Evolutionary conservation across 1,140 invertebrate genomes (phyloP).

Genomic region (Meloidogyne exigua): DNA sequence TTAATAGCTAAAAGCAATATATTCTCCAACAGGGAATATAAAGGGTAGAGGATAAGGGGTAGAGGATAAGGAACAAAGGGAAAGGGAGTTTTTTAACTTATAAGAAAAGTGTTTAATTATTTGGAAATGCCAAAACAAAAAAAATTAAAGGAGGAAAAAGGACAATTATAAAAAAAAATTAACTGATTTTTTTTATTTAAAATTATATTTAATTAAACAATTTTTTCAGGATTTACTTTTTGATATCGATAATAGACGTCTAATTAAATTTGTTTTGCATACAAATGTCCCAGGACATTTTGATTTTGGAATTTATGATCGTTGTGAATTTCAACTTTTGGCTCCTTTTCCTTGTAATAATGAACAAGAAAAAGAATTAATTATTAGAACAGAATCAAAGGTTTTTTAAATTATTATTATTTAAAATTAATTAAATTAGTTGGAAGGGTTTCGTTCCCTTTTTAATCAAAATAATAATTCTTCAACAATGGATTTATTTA

Average conservation of each 20-base stretch:
- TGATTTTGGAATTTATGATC: slow-evolving; percentile 78
- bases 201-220: no score
- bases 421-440: no score
- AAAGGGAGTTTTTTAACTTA: no score
- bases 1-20: no score
- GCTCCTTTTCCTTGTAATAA: not conserved
- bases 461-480: slow-evolving; percentile 32
- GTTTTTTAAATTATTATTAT: not conserved
- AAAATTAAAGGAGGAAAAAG: not conserved
- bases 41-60: no score
- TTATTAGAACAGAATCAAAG: not conserved
- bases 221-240: slow-evolving; percentile 82
- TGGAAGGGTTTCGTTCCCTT: slow-evolving; percentile 39
- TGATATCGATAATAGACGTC: slow-evolving; percentile 85
- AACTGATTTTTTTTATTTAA: no score
- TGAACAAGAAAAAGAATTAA: not conserved
- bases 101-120: not conserved
- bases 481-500: slow-evolving; percentile 21
- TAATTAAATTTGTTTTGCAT: slow-evolving; percentile 94
- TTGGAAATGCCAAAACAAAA: not conserved
- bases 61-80: no score
- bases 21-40: no score
- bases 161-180: no score
- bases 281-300: slow-evolving; percentile 98
- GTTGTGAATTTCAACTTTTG: slow-evolving; percentile 34